A percentile compares a stretch with the other conserved stretches of the same genome.
Conservation (phyloP, 2,888 invertebrate genomes). For the Drosophila tripunctata region DNA sequence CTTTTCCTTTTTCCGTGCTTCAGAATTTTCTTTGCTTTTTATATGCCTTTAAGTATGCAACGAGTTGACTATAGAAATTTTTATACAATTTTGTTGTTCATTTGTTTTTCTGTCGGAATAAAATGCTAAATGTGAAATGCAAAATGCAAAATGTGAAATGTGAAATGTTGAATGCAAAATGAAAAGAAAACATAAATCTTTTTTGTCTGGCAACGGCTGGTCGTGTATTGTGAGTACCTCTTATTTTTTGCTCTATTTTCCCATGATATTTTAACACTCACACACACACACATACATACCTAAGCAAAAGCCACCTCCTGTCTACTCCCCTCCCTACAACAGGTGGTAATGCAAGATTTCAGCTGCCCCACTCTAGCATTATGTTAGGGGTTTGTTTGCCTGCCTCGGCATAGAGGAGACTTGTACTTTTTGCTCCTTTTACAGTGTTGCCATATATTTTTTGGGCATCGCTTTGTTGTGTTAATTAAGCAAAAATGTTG, state of each 20-base stretch:
- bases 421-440: conserved; percentile 31
- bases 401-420: conserved; percentile 28
- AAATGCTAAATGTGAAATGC: conserved; percentile 46
- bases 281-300: conserved; percentile 5
- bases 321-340: not conserved
- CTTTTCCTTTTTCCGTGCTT: conserved; percentile 58
- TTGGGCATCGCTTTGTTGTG: conserved; percentile 72
- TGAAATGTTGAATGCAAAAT: conserved; percentile 37
- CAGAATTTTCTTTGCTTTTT: conserved; percentile 41
- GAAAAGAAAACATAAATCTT: conserved; percentile 72
- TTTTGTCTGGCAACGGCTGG: conserved; percentile 47
- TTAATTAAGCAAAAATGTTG: conserved; percentile 80
- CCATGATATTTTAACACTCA: conserved; percentile 41
- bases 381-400: conserved; percentile 36
- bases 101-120: conserved; percentile 57
- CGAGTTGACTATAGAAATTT: conserved; percentile 65
- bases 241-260: conserved; percentile 20
- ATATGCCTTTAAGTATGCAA: conserved; percentile 63
- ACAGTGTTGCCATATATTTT: conserved; percentile 53
- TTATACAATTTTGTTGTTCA: conserved; percentile 81
- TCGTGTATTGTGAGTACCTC: conserved; percentile 40
- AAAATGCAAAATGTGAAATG: conserved; percentile 34
- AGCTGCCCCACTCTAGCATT: not conserved
- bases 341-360: conserved; percentile 64
- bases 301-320: conserved; percentile 1